A percentile compares a stretch with the other conserved stretches of the same genome.
These are phyloP conservation scores for Trissolcus japonicus DNA, from an alignment of 2,888 invertebrate genomes.

Conservation along the genomic window DNA sequence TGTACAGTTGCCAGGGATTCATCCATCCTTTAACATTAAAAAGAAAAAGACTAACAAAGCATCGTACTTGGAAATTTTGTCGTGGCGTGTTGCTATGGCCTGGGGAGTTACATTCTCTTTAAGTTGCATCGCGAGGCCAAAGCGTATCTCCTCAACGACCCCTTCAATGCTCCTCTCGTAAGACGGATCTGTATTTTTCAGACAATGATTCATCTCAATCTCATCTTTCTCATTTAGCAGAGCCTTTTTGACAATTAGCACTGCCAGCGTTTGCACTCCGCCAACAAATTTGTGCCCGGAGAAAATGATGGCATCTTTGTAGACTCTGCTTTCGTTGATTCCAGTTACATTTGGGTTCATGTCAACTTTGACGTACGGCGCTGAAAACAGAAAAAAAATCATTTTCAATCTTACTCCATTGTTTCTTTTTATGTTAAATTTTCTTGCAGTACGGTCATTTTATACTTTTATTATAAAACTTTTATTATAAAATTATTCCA, in stretches of 20 bases:
- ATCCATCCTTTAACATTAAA: neutral
- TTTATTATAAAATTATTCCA: no score
- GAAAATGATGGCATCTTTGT: conserved; percentile 93
- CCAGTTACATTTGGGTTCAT: conserved; percentile 89
- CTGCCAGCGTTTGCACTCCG: conserved; percentile 90
- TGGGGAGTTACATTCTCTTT: conserved; percentile 87
- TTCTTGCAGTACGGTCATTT: no score
- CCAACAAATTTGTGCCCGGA: conserved; percentile 94
- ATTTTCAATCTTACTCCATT: no score
- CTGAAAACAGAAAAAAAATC: conserved; percentile 67
- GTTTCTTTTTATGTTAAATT: no score
- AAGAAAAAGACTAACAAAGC: neutral
- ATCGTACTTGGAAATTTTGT: conserved; percentile 84
- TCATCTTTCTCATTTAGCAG: conserved; percentile 76
- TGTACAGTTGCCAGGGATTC: neutral
- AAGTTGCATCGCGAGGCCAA: conserved; percentile 90
- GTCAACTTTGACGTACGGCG: conserved; percentile 86
- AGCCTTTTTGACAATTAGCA: conserved; percentile 78
- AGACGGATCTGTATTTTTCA: conserved; percentile 79
- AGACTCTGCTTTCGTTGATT: conserved; percentile 83
- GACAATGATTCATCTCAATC: conserved; percentile 71
- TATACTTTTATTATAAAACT: no score
- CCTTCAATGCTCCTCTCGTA: conserved; percentile 88
- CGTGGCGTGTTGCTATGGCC: conserved; percentile 84
- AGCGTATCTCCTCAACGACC: conserved; percentile 88